Conservation (phyloP, 2,797 vertebrate species). For the Nyctalus aviator region DNA sequence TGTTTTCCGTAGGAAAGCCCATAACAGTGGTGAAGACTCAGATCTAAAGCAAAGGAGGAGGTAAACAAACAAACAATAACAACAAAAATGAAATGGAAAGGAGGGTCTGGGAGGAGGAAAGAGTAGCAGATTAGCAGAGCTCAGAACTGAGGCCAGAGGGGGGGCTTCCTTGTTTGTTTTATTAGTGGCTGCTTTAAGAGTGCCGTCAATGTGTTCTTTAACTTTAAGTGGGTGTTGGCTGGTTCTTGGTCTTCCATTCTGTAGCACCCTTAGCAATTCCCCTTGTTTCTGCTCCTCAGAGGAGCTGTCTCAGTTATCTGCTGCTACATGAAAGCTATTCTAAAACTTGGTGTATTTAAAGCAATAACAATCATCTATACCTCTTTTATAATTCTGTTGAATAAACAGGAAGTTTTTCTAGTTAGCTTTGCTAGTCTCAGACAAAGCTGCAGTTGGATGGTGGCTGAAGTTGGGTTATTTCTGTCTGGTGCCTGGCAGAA, state of each 20-base stretch:
- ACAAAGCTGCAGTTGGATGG: background rate
- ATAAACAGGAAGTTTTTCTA: background rate
- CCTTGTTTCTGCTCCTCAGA: background rate
- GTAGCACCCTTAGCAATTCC: background rate
- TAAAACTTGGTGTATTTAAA: background rate
- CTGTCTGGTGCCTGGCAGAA: background rate
- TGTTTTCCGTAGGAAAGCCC: slow-evolving; percentile 87
- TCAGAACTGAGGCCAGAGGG: background rate
- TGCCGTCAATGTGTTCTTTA: background rate
- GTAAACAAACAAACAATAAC: slow-evolving; percentile 79
- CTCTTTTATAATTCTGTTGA: background rate
- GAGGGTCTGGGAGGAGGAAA: background rate
- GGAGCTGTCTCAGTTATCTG: background rate
- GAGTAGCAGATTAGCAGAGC: background rate
- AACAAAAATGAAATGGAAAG: background rate
- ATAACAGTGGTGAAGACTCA: slow-evolving; percentile 90
- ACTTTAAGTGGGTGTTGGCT: background rate
- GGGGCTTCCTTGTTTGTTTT: background rate
- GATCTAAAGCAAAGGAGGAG: slow-evolving; percentile 91
- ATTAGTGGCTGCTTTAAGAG: background rate
- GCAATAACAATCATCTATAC: background rate
- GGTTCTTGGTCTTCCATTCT: background rate
- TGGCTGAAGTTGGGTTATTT: background rate
- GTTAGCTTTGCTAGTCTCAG: background rate
- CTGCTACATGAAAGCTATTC: background rate